Evolutionary conservation across 2,888 invertebrate species (phyloP).

Genomic region (Aporophyla nigra): DNA sequence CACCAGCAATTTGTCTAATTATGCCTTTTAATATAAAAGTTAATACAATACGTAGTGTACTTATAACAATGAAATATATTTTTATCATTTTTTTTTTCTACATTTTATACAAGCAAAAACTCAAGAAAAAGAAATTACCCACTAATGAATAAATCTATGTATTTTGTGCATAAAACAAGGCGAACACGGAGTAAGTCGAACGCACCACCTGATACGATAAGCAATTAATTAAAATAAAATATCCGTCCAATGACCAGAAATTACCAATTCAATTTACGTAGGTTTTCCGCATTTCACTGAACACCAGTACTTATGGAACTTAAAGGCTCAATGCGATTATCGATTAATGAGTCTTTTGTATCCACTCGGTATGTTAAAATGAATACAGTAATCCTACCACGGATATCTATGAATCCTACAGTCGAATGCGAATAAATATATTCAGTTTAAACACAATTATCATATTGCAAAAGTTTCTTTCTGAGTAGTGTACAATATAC

Average conservation of each 20-base stretch:
- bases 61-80: not conserved
- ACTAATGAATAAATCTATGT: slow-evolving; percentile 58
- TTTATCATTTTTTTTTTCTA: not conserved
- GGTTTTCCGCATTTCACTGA: slow-evolving; percentile 43
- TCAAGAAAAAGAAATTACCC: not conserved
- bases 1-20: not conserved
- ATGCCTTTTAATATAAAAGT: not conserved
- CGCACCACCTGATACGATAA: slow-evolving; percentile 81
- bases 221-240: slow-evolving; percentile 56
- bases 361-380: slow-evolving; percentile 43
- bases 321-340: slow-evolving; percentile 50
- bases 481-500: not conserved
- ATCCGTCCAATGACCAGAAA: slow-evolving; percentile 56
- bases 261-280: slow-evolving; percentile 55
- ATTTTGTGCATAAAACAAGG: slow-evolving; percentile 82
- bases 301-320: slow-evolving; percentile 35
- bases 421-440: slow-evolving; percentile 20
- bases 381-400: slow-evolving; percentile 36
- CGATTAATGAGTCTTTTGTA: slow-evolving; percentile 39
- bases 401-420: no score
- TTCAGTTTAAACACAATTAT: slow-evolving; percentile 20
- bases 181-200: slow-evolving; percentile 84
- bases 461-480: not conserved
- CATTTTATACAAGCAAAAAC: not conserved
- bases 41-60: not conserved